Evolutionary conservation across 2,888 invertebrate species (phyloP), one percentile per base, ranked within the genome.

Genomic region (Agrypnus murinus): DNA sequence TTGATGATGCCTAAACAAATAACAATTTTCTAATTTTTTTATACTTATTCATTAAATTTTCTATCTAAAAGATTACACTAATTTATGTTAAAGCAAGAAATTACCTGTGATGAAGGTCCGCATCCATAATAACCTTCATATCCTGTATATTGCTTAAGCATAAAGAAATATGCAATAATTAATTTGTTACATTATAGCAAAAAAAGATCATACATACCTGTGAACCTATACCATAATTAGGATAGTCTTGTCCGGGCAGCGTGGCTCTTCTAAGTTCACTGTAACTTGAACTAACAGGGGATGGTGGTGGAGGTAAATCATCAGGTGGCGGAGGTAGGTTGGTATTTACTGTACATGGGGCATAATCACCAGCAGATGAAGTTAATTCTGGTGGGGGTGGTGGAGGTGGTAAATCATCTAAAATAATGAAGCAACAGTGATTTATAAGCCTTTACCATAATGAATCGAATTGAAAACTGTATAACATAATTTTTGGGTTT

Each of bases 261-360:
- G 94, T 94, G 10, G 96, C 95, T 74, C 94, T 88, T 63, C 93
- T 89, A 66, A 96, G 86, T 86, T 96, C 96, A 81, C 95, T 95
- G 80, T 96, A 96, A 77, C 95, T 95, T 1, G 95, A 96, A 80
- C 95, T 95, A 0, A 96, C 96, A 1, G 96, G 96, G 72, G 95
- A 95, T 7, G 95, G 95, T 5, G 96, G 95, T 15, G 94, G 94
- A 66, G 92, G 89, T 73, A 92, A 87, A 74, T 94, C 93, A 60
- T 89, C 84, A 0, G 89, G 87, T 5, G 89, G 87, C 6, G 89
- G 88, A 6, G 86, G 85, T 12, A 86, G 77, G 53, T 87, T 86
- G 0, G 85, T 86, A 65, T 86, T 86, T 17, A 86, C 84, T 31
- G 83, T 81, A 70, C 84, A 86, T 19, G 86, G 86, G 57, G 77